Percentiles rank a stretch among this genome's conserved stretches.
phyloP scores from a whole-genome alignment of 2,113 vertebrate species.

The Cololabis saira region DNA sequence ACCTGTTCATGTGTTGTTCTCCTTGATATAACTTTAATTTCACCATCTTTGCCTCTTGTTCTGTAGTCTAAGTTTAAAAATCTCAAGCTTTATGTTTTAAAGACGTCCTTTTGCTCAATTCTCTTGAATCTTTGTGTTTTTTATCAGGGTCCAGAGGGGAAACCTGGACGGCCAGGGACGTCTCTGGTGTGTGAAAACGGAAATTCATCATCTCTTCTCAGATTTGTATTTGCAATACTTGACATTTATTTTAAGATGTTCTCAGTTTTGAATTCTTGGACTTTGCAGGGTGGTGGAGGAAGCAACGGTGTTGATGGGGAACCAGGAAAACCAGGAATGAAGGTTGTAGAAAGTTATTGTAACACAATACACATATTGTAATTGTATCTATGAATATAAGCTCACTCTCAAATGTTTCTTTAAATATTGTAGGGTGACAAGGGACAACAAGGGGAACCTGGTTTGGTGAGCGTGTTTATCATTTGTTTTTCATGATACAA shows the following conservation, averaged over 20 bases:
- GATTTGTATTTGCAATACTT: neutral
- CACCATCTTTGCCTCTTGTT: too few relatives aligned
- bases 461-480: slow-evolving; percentile 64
- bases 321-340: slow-evolving; percentile 73
- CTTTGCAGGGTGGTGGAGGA: slow-evolving; percentile 65
- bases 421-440: slow-evolving; percentile 75
- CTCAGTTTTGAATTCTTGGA: neutral
- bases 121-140: slow-evolving; percentile 2
- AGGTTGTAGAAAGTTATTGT: slow-evolving; percentile 65
- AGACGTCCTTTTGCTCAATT: neutral
- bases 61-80: too few relatives aligned
- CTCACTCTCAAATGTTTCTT: slow-evolving; percentile 7
- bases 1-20: too few relatives aligned
- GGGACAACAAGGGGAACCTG: slow-evolving; percentile 76
- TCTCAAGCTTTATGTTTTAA: too few relatives aligned
- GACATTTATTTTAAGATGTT: neutral
- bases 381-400: neutral
- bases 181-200: slow-evolving; percentile 59
- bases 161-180: slow-evolving; percentile 77
- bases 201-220: neutral
- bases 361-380: neutral
- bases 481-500: neutral
- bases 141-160: slow-evolving; percentile 82
- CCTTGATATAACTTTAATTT: too few relatives aligned
- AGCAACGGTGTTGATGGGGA: slow-evolving; percentile 65